Conservation (phyloP, 2,888 invertebrate genomes). For the Trichopoda pennipes region DNA sequence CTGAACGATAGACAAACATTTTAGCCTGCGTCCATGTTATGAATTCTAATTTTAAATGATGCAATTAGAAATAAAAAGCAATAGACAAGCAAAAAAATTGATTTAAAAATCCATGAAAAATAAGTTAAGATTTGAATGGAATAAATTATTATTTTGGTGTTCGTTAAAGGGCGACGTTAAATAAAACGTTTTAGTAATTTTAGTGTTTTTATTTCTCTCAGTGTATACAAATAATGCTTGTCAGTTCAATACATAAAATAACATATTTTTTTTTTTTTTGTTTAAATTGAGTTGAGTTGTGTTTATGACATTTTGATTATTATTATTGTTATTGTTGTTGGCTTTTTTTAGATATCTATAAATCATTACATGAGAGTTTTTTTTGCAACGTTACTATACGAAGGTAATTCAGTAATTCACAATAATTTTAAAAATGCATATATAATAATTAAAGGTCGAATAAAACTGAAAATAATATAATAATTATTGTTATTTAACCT, state of each 20-base stretch:
- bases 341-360: constrained; percentile 29
- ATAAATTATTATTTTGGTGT: constrained; percentile 10
- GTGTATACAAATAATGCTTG: constrained; percentile 7
- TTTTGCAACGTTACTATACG: background rate
- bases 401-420: too few relatives aligned
- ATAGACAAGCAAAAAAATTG: background rate
- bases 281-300: constrained; percentile 15
- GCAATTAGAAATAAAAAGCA: constrained; percentile 24
- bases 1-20: constrained; percentile 3
- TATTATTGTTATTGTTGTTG: too few relatives aligned
- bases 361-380: constrained; percentile 36
- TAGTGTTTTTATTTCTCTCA: constrained; percentile 20
- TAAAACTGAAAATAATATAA: too few relatives aligned
- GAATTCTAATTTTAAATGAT: constrained; percentile 29
- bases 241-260: background rate
- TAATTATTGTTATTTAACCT: too few relatives aligned
- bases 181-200: background rate
- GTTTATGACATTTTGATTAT: constrained; percentile 45
- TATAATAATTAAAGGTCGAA: too few relatives aligned
- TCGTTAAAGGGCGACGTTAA: constrained; percentile 18
- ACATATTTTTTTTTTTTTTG: too few relatives aligned
- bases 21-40: constrained; percentile 7
- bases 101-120: constrained; percentile 24
- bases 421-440: too few relatives aligned
- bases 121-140: constrained; percentile 32